Evolutionary conservation across 2,113 vertebrate species (phyloP).

Genomic region (Lichenostomus cassidix): DNA sequence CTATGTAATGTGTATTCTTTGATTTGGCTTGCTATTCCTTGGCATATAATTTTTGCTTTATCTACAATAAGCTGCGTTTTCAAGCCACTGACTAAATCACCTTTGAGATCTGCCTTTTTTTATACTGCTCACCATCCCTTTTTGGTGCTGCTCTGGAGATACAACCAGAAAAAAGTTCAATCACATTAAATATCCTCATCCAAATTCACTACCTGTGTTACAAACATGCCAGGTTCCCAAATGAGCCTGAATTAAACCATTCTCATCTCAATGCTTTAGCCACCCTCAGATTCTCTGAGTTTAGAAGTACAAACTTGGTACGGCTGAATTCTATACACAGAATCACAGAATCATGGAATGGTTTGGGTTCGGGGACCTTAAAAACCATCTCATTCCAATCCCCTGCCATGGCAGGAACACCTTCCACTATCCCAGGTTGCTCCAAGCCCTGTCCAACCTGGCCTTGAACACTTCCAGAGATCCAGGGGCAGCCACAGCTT

Average conservation of each 20-base stretch:
- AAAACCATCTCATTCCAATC: fast-evolving
- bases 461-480: background rate
- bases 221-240: background rate
- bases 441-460: fast-evolving
- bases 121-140: background rate
- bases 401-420: background rate
- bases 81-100: background rate
- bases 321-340: background rate
- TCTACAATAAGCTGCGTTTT: background rate
- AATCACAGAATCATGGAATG: background rate
- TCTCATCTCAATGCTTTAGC: background rate
- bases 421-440: background rate
- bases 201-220: background rate
- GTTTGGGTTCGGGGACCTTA: background rate
- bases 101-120: background rate
- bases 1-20: background rate
- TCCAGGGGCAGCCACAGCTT: background rate
- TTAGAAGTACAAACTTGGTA: background rate
- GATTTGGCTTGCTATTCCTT: background rate
- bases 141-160: background rate
- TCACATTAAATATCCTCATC: background rate
- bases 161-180: background rate
- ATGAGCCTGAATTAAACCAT: background rate
- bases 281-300: background rate
- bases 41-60: background rate